Percentiles rank a stretch among this genome's conserved stretches.
Evolutionary conservation across 2,113 vertebrate genomes (phyloP).

Genomic region (Callithrix jacchus): DNA sequence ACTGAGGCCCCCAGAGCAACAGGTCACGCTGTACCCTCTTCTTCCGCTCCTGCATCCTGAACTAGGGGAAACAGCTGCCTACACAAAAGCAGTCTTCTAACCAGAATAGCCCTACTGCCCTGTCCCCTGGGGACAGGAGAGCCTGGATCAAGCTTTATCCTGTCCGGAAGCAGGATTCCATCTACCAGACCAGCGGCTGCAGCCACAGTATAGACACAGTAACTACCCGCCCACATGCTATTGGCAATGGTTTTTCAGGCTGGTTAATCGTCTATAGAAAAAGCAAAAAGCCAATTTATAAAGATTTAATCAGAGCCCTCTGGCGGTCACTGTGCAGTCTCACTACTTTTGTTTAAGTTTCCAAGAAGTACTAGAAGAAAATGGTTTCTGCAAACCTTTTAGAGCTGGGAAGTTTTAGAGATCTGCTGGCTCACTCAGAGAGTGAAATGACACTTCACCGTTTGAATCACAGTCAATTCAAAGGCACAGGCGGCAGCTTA

Average conservation of each 20-base stretch:
- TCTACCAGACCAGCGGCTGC: neutral
- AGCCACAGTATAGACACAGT: rapidly evolving
- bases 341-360: neutral
- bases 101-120: neutral
- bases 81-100: neutral
- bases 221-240: neutral
- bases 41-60: neutral
- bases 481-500: slow-evolving; percentile 33
- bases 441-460: neutral
- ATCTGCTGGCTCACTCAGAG: neutral
- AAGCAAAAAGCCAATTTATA: neutral
- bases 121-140: neutral
- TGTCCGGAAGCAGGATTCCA: neutral
- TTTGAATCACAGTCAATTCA: slow-evolving; percentile 56
- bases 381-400: slow-evolving; percentile 5
- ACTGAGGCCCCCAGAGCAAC: neutral
- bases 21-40: neutral
- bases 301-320: neutral
- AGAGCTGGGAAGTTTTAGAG: neutral
- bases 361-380: slow-evolving; percentile 46
- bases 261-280: neutral
- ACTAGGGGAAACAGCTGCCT: neutral
- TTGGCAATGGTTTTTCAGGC: neutral
- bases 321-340: neutral
- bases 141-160: neutral